phyloP scores from a whole-genome alignment of 2,888 invertebrate genomes.

The Aromia moschata region DNA sequence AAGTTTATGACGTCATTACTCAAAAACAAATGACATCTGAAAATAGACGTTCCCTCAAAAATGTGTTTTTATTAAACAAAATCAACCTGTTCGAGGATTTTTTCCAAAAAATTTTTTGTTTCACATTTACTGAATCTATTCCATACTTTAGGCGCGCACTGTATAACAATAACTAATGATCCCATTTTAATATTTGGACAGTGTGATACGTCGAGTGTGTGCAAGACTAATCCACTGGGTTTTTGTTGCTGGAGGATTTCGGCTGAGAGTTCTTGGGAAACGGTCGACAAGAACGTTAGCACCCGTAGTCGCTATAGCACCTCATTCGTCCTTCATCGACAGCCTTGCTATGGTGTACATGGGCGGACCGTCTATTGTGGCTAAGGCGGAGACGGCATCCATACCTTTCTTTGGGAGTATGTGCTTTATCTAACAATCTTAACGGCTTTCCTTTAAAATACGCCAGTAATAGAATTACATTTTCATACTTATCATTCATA shows the following conservation, averaged over 20 bases:
- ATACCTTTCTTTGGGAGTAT: conserved; percentile 93
- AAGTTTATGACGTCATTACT: too few species aligned
- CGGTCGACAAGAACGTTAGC: conserved; percentile 72
- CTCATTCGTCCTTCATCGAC: conserved; percentile 93
- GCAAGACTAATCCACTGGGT: conserved; percentile 77
- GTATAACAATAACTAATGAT: too few species aligned
- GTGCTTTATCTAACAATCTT: conserved; percentile 42
- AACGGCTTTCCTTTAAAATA: conserved; percentile 8
- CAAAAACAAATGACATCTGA: too few species aligned
- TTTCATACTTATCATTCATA: too few species aligned
- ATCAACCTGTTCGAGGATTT: too few species aligned
- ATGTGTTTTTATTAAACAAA: too few species aligned
- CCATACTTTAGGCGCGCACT: too few species aligned
- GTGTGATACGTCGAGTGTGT: conserved; percentile 60
- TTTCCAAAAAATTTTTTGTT: too few species aligned
- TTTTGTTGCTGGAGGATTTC: conserved; percentile 85
- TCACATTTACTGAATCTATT: too few species aligned
- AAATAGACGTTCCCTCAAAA: too few species aligned
- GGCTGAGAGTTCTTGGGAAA: conserved; percentile 79
- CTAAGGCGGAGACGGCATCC: conserved; percentile 83
- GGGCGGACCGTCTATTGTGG: conserved; percentile 89
- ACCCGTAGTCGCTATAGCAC: conserved; percentile 86
- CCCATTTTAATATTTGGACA: conserved; percentile 42
- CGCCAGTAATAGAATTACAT: conserved; percentile 7
- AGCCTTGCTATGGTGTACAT: conserved; percentile 83